Percentiles rank a stretch among this genome's conserved stretches.
Conservation (phyloP, 2,113 vertebrate genomes). For the Falco punctatus region DNA sequence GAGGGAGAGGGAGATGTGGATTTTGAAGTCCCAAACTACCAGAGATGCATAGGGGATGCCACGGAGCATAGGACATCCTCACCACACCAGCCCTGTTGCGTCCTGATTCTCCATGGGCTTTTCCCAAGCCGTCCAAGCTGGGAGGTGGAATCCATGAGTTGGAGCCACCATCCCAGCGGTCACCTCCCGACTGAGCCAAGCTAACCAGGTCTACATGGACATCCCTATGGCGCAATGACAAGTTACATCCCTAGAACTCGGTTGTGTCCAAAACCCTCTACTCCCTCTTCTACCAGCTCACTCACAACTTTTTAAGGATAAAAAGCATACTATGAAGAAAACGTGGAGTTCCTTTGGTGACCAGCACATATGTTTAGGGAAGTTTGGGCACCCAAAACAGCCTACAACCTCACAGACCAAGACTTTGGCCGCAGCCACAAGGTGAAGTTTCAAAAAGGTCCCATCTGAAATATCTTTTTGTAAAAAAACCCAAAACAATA, state of each 20-base stretch:
- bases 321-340: neutral
- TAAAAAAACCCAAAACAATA: rapidly evolving
- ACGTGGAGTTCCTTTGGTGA: rapidly evolving
- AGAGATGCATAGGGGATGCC: neutral
- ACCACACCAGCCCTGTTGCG: neutral
- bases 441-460: neutral
- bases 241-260: neutral
- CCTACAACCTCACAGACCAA: neutral
- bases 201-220: neutral
- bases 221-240: rapidly evolving
- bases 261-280: neutral
- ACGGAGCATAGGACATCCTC: rapidly evolving
- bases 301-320: neutral
- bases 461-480: neutral
- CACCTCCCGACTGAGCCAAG: neutral
- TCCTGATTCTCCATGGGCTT: rapidly evolving
- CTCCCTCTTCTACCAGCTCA: neutral
- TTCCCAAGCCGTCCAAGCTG: neutral
- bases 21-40: neutral
- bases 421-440: neutral
- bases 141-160: neutral
- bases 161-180: neutral
- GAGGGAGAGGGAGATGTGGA: too few species aligned
- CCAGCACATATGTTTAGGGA: neutral
- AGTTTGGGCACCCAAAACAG: neutral